A percentile compares a stretch with the other conserved stretches of the same genome.
These are phyloP conservation scores for Eustalomyia histrio DNA, from an alignment of 2,888 invertebrate species.

Conservation along the genomic window DNA sequence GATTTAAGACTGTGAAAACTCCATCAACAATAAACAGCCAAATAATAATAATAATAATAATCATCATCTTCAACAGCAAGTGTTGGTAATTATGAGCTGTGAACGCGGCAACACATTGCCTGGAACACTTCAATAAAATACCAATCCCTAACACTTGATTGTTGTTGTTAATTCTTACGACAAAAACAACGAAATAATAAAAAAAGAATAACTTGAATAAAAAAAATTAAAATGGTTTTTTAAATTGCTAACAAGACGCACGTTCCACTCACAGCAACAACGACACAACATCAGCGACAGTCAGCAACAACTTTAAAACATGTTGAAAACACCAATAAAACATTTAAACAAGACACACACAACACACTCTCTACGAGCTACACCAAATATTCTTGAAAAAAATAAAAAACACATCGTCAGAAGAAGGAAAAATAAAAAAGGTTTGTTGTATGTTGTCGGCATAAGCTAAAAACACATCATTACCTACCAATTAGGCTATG, in stretches of 20 bases:
- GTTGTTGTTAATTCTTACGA: conserved; percentile 26
- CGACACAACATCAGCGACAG: conserved; percentile 7
- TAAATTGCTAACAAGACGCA: conserved; percentile 68
- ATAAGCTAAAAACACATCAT: conserved; percentile 66
- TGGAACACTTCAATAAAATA: conserved; percentile 39
- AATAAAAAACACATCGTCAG: conserved; percentile 8
- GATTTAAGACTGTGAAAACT: conserved; percentile 48
- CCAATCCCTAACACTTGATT: conserved; percentile 45
- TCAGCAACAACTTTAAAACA: conserved; percentile 46
- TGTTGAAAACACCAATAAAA: conserved; percentile 67
- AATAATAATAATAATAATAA: conserved; percentile 53
- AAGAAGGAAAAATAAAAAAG: not conserved
- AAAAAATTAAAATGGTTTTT: conserved; percentile 58
- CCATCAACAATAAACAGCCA: conserved; percentile 49
- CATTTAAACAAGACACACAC: conserved; percentile 57
- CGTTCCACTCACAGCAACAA: conserved; percentile 61
- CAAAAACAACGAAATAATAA: conserved; percentile 15
- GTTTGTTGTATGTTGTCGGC: conserved; percentile 45
- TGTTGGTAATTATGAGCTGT: conserved; percentile 67
- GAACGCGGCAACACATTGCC: conserved; percentile 62
- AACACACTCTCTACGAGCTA: conserved; percentile 27
- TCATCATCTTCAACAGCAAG: conserved; percentile 53
- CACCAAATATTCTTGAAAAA: conserved; percentile 13
- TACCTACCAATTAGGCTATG: conserved; percentile 68
- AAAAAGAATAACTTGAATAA: conserved; percentile 28